These are phyloP conservation scores for Bubalus kerabau DNA, from an alignment of 2,113 vertebrate genomes.

Conservation along the genomic window DNA sequence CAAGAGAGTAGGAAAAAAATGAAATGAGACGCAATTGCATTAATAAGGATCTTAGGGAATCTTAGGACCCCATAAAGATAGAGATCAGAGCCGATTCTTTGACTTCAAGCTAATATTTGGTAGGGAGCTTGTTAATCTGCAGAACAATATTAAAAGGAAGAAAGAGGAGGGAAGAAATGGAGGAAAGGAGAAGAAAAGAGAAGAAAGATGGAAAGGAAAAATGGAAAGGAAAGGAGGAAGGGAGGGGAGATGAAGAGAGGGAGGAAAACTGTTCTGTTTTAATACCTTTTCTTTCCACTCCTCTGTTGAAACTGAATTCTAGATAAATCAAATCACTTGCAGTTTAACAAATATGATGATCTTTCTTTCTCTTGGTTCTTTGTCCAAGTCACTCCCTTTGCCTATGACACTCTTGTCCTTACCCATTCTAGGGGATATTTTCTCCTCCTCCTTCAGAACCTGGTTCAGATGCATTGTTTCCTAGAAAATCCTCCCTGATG, in stretches of 20 bases:
- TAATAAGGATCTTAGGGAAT: not conserved
- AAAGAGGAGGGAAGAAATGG: not conserved
- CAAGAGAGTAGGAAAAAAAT: not conserved
- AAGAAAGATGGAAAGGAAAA: not conserved
- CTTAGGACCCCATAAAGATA: not conserved
- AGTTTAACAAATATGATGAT: not conserved
- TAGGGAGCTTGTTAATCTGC: not conserved
- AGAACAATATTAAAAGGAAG: not conserved
- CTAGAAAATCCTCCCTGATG: not conserved
- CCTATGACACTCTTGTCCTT: not conserved
- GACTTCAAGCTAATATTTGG: not conserved
- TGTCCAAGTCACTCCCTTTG: not conserved
- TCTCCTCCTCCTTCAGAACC: not conserved
- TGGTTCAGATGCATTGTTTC: not conserved
- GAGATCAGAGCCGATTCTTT: not conserved
- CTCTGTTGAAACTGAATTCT: not conserved
- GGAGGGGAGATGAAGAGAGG: rapidly evolving
- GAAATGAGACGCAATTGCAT: not conserved
- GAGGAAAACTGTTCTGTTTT: not conserved
- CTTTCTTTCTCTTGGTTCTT: not conserved
- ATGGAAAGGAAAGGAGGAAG: not conserved
- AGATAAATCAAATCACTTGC: not conserved
- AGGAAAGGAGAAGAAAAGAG: too few relatives aligned
- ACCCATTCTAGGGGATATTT: not conserved
- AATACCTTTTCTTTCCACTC: not conserved